phyloP scores from a whole-genome alignment of 2,888 invertebrate species.

The Malacosoma neustria region DNA sequence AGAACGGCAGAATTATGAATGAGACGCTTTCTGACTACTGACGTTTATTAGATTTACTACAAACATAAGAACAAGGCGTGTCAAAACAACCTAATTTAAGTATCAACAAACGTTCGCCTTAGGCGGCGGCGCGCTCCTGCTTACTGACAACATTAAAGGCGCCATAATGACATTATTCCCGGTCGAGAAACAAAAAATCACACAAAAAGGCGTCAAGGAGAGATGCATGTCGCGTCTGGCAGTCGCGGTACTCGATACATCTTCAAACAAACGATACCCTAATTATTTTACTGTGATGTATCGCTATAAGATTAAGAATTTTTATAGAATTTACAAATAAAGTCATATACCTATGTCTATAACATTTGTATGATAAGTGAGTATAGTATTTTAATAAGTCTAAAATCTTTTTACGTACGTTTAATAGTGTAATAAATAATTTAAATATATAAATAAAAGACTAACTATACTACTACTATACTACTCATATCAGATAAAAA shows the following conservation, averaged over 20 bases:
- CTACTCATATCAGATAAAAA: no score
- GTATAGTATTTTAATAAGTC: no score
- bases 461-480: no score
- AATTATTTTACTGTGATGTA: constrained; percentile 53
- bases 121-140: constrained; percentile 54
- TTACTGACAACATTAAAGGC: constrained; percentile 74
- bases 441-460: no score
- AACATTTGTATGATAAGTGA: no score
- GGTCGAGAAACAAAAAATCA: constrained; percentile 62
- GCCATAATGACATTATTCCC: constrained; percentile 74
- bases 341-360: no score
- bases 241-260: constrained; percentile 21
- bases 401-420: no score
- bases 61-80: constrained; percentile 72
- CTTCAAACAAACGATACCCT: constrained; percentile 36
- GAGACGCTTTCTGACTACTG: constrained; percentile 48
- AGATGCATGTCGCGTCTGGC: constrained; percentile 38
- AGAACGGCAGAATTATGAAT: constrained; percentile 48
- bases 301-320: constrained; percentile 21
- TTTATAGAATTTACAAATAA: not conserved
- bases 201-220: constrained; percentile 65
- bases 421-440: no score
- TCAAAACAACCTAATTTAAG: constrained; percentile 75
- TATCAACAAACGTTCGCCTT: constrained; percentile 74
- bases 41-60: constrained; percentile 73